phyloP scores from a whole-genome alignment of 2,113 vertebrate species.

The Ptilonorhynchus violaceus region DNA sequence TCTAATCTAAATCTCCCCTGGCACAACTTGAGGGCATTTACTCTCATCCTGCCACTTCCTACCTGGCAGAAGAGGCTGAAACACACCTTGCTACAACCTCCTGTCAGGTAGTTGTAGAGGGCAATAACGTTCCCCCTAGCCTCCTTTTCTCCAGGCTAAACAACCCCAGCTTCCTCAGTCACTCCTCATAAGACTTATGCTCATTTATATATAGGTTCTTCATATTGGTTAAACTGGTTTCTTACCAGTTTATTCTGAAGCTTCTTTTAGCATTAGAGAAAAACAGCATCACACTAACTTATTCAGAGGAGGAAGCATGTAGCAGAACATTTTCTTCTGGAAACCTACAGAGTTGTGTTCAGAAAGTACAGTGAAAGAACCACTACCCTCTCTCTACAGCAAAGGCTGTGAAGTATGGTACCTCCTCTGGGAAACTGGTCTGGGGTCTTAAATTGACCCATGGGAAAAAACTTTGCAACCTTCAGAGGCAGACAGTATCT shows the following conservation, averaged over 20 bases:
- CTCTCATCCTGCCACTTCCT: background rate
- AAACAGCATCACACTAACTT: background rate
- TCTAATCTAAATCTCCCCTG: background rate
- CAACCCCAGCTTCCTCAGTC: background rate
- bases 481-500: background rate
- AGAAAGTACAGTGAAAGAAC: background rate
- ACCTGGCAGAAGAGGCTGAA: background rate
- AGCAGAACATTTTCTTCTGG: background rate
- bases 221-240: too few species aligned
- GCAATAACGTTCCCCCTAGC: background rate
- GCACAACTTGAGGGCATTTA: background rate
- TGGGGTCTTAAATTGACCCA: accelerated
- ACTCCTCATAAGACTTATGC: background rate
- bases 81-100: background rate
- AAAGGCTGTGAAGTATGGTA: background rate
- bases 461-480: background rate
- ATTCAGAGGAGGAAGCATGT: background rate
- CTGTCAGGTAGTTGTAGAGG: background rate
- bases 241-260: background rate
- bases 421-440: background rate
- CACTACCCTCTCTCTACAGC: background rate
- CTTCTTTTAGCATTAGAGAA: background rate
- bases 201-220: background rate
- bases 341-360: background rate
- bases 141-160: background rate